Base-by-base conservation (phyloP, 2,113 vertebrate species). In the Dasyprocta punctata region DNA sequence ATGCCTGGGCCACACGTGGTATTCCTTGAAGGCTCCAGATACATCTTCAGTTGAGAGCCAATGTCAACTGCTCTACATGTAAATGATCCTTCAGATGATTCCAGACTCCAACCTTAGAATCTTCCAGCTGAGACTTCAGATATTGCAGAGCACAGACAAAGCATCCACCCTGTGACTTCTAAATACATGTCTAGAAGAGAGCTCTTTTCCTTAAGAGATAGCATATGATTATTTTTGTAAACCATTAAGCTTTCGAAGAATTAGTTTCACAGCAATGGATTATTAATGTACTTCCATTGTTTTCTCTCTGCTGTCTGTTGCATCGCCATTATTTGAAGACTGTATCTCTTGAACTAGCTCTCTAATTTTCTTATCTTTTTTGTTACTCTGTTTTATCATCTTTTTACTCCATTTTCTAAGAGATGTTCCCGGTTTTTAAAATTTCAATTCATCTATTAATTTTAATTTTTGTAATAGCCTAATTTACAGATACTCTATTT, bases 121-220 rank as follows among this genome's bases (percentile, higher is more conserved):
- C 65, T 91, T 95, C 36, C 44, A 89, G 17, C 28, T 58, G 77
- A 95, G 61, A 47, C 7, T 44, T 10, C 38, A 93, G 67, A 82
- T 8, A 61, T 54, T 75, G 54, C 61, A 11, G 60, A 56, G 8
- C 44, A 88, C 13, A 78, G 83, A 71, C 63, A 94, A 86, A 88
- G 61, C 33, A 28, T 61, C 36, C 61, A 20, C 33, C 4, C 5
- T 49, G 9, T 61, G 26, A 22, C 16, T 30, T 49, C 38, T 92
- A 95, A 65, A 92, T 94, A 87, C 33, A 60, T 92, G 44, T 90
- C 56, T 49, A 86, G 38, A 87, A 95, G 77, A 80, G 30, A 52
- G 47, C 47, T 78, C 44, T 78, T 78, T 19, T 33, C 47, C 6
- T 73, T n/a, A n/a, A 36, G n/a, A 88, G 81, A 41, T 86, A 28